A percentile compares a stretch with the other conserved stretches of the same genome.
These are phyloP conservation scores for Macaria liturata DNA, from an alignment of 2,888 invertebrate genomes.

Conservation along the genomic window DNA sequence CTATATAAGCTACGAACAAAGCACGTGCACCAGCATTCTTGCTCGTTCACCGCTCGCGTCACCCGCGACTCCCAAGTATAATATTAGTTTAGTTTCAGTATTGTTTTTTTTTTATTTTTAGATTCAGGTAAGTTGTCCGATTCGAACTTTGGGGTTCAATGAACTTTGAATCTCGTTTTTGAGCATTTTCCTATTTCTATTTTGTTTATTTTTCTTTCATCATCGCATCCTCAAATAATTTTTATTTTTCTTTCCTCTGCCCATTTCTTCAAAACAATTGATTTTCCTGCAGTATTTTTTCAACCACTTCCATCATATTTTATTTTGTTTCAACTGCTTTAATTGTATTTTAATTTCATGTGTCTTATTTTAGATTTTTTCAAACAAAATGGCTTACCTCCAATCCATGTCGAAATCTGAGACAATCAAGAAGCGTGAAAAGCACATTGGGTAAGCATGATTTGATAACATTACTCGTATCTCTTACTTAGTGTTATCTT, in stretches of 20 bases:
- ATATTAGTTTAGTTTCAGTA: slow-evolving; percentile 24
- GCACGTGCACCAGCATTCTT: slow-evolving; percentile 36
- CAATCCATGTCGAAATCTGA: slow-evolving; percentile 91
- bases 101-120: slow-evolving; percentile 32
- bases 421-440: slow-evolving; percentile 91
- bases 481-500: not conserved
- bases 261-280: no score
- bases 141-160: slow-evolving; percentile 4
- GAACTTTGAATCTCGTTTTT: not conserved
- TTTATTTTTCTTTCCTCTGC: no score
- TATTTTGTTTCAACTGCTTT: no score
- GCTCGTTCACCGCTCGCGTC: slow-evolving; percentile 31
- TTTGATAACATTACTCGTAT: slow-evolving; percentile 21
- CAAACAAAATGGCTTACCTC: slow-evolving; percentile 75
- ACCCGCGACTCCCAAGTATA: slow-evolving; percentile 29
- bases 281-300: no score
- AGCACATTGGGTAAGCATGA: slow-evolving; percentile 90
- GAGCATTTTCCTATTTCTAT: no score
- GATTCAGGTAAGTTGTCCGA: slow-evolving; percentile 14
- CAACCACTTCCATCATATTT: no score
- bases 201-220: no score
- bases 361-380: slow-evolving; percentile 42
- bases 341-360: not conserved
- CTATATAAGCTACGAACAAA: slow-evolving; percentile 29
- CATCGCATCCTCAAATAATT: no score